Conservation (phyloP, 2,888 invertebrate genomes). For the Sabatieria punctata region DNA sequence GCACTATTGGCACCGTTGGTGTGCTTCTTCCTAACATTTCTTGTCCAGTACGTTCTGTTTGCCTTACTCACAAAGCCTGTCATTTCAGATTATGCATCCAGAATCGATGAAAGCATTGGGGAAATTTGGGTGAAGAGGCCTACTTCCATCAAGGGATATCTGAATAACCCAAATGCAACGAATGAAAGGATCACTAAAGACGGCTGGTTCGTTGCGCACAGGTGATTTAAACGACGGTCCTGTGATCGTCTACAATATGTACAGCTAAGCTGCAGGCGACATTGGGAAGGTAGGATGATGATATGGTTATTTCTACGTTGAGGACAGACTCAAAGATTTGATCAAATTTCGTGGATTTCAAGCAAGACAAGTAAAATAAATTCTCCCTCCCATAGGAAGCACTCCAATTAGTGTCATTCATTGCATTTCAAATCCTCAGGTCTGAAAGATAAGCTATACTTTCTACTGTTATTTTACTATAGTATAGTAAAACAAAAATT, state of each 20-base stretch:
- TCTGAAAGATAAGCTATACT: neutral
- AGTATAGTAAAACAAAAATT: no score
- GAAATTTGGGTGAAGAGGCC: neutral
- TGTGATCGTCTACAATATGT: neutral
- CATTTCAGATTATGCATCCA: neutral
- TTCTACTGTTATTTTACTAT: no score
- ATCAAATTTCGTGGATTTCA: slow-evolving; percentile 73
- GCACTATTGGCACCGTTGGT: neutral
- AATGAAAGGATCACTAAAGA: neutral
- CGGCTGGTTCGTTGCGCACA: neutral
- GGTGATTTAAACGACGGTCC: no score
- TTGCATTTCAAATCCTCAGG: no score
- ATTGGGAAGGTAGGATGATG: slow-evolving; percentile 59
- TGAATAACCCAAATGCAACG: neutral
- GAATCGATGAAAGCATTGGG: neutral
- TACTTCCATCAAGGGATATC: neutral
- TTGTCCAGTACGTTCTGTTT: no score
- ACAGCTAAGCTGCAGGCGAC: slow-evolving; percentile 48
- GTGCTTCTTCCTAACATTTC: no score
- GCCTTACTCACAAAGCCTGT: neutral
- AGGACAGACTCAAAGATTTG: slow-evolving; percentile 68
- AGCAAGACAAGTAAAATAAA: slow-evolving; percentile 38
- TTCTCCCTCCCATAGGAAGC: neutral
- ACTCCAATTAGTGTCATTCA: neutral
- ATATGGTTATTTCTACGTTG: slow-evolving; percentile 57